Conservation (phyloP, 2,797 vertebrate species). For the Nothura maculosa region DNA sequence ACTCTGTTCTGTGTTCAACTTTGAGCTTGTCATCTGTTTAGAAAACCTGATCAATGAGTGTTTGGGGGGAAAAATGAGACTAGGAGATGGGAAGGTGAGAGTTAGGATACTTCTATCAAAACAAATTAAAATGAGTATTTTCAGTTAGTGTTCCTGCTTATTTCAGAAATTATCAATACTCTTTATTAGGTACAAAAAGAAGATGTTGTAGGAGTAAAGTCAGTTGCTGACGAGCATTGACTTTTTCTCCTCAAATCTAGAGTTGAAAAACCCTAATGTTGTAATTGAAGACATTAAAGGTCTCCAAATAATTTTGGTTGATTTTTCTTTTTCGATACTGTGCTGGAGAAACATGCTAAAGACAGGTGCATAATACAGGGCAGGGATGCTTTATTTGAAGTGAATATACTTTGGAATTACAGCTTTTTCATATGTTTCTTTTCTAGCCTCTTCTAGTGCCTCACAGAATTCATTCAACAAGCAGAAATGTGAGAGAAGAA, state of each 20-base stretch:
- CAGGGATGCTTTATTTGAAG: constrained; percentile 5
- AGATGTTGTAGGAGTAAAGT: background rate
- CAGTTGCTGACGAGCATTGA: background rate
- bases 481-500: constrained; percentile 94
- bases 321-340: background rate
- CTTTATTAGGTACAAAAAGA: background rate
- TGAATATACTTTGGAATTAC: background rate
- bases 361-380: background rate
- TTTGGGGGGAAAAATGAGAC: background rate
- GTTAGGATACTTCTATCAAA: background rate
- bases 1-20: background rate
- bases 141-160: background rate
- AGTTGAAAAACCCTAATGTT: background rate
- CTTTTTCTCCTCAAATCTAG: background rate
- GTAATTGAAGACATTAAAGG: background rate
- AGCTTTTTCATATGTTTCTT: constrained; percentile 29
- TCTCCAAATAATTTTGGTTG: background rate
- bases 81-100: background rate
- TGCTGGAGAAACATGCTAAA: background rate
- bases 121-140: background rate
- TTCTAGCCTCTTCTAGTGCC: constrained; percentile 93
- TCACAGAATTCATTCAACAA: constrained; percentile 95
- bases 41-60: background rate
- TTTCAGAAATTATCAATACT: background rate
- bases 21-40: background rate